These are phyloP conservation scores for Drosophila pectinifera DNA, from an alignment of 1,140 invertebrate species.

Conservation along the genomic window DNA sequence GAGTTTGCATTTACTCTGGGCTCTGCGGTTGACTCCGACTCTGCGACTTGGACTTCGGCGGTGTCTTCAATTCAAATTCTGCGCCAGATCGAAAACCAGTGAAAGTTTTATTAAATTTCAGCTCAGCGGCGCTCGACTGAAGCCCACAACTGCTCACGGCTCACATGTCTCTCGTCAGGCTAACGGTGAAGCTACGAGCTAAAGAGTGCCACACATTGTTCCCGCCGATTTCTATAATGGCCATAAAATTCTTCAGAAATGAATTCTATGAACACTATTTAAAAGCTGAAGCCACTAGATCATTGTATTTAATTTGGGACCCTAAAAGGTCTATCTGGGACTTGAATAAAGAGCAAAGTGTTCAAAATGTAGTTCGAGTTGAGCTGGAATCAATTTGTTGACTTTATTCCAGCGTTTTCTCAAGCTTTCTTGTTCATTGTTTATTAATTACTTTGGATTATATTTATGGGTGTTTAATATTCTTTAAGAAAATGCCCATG, in stretches of 20 bases:
- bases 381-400: conserved; percentile 13
- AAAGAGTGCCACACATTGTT: conserved; percentile 46
- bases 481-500: too few relatives aligned
- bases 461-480: too few relatives aligned
- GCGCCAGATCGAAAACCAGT: conserved; percentile 71
- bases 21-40: conserved; percentile 27
- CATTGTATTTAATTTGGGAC: conserved; percentile 33
- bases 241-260: conserved; percentile 61
- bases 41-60: conserved; percentile 2
- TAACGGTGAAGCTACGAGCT: conserved; percentile 51
- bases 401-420: background rate
- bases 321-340: conserved; percentile 12
- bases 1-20: conserved; percentile 21
- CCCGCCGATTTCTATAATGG: conserved; percentile 51
- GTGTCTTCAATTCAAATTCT: conserved; percentile 60
- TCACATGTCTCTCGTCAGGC: conserved; percentile 20
- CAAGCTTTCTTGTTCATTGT: too few relatives aligned
- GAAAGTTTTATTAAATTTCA: conserved; percentile 75
- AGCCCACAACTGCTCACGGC: conserved; percentile 15
- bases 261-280: conserved; percentile 11
- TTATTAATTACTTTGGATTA: too few relatives aligned
- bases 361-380: background rate
- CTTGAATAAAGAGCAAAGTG: conserved; percentile 5
- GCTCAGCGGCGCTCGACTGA: conserved; percentile 17
- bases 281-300: conserved; percentile 32